These are phyloP conservation scores for Verasper variegatus DNA, from an alignment of 2,113 vertebrate species.

Conservation along the genomic window DNA sequence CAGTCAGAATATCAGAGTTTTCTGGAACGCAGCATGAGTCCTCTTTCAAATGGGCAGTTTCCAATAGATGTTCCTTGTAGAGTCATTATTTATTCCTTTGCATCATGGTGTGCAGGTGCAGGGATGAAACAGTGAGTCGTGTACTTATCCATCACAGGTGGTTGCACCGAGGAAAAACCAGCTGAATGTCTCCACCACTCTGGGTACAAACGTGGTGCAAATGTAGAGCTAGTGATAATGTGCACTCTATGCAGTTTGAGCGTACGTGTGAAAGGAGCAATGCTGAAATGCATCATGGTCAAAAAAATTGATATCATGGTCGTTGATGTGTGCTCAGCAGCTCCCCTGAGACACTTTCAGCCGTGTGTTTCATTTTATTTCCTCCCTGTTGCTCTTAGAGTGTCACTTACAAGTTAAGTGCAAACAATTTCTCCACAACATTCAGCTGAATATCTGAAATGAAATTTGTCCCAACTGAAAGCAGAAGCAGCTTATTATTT, in stretches of 20 bases:
- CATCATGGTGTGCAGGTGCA: constrained; percentile 40
- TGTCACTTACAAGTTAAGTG: constrained; percentile 58
- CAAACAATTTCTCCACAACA: constrained; percentile 48
- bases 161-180: neutral
- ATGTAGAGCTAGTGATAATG: constrained; percentile 9
- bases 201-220: neutral
- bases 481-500: constrained; percentile 54
- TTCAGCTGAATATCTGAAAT: constrained; percentile 48
- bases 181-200: neutral
- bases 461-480: constrained; percentile 53
- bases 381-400: constrained; percentile 49
- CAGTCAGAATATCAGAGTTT: too few species aligned
- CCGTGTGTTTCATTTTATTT: constrained; percentile 44
- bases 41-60: constrained; percentile 15
- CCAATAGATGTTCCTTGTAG: constrained; percentile 8
- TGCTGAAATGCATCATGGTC: constrained; percentile 29
- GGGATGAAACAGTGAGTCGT: neutral
- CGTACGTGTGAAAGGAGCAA: neutral
- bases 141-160: constrained; percentile 9
- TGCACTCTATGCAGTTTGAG: neutral
- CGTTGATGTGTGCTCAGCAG: constrained; percentile 36
- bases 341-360: constrained; percentile 43
- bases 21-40: neutral
- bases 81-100: constrained; percentile 42
- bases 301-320: constrained; percentile 22